Conservation (phyloP, 2,888 invertebrate species). For the Agapetus fuscipes region DNA sequence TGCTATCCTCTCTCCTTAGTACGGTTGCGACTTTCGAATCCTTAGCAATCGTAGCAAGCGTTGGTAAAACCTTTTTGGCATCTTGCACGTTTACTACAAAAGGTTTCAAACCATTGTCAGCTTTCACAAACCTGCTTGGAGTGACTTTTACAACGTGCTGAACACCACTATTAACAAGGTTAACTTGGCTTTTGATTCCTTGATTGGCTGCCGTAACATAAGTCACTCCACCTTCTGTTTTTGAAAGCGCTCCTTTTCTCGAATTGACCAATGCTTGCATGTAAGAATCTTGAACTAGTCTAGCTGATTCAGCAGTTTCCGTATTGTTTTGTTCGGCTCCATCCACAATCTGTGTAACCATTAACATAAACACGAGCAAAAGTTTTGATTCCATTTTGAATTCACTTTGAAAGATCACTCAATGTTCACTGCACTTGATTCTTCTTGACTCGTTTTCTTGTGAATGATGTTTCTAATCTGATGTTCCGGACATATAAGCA, state of each 20-base stretch:
- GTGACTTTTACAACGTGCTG: neutral
- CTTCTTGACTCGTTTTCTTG: no score
- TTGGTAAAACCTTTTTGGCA: neutral
- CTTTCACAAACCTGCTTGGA: no score
- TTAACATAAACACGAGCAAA: neutral
- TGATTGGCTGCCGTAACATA: constrained; percentile 18
- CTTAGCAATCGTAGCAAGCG: neutral
- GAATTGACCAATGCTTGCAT: constrained; percentile 12
- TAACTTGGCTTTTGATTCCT: constrained; percentile 1
- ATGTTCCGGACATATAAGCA: no score
- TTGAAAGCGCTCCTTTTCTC: constrained; percentile 7
- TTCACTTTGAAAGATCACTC: no score
- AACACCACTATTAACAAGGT: no score
- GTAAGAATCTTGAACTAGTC: constrained; percentile 16
- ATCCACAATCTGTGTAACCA: no score
- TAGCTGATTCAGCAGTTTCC: constrained; percentile 5
- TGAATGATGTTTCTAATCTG: no score
- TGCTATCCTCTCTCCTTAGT: constrained; percentile 14
- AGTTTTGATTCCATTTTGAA: neutral
- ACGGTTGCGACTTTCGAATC: constrained; percentile 1
- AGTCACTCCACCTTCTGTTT: constrained; percentile 8
- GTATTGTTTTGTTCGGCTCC: constrained; percentile 10
- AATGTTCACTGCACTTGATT: no score
- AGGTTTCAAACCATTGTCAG: no score
- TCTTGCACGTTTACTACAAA: neutral